phyloP scores from a whole-genome alignment of 2,888 invertebrate genomes.

The Dryocosmus kuriphilus region DNA sequence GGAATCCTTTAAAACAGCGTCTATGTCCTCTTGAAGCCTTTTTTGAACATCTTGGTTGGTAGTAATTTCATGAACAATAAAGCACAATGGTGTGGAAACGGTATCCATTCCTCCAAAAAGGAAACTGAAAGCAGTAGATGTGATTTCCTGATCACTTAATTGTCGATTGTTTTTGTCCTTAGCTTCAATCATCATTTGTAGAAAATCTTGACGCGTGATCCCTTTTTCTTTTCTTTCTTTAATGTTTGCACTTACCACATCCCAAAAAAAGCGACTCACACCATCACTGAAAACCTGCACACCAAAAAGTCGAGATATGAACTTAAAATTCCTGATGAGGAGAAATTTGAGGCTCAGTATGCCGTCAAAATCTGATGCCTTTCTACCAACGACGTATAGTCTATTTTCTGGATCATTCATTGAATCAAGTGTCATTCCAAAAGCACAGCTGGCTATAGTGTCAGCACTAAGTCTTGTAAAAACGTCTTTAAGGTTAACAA shows the following conservation, averaged over 20 bases:
- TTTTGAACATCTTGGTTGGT: conserved; percentile 77
- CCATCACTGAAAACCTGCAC: neutral
- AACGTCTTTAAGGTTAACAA: conserved; percentile 31
- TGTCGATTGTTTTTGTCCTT: neutral
- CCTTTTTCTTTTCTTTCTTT: conserved; percentile 55
- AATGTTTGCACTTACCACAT: conserved; percentile 55
- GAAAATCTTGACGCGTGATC: conserved; percentile 21
- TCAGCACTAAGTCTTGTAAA: neutral
- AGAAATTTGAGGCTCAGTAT: neutral
- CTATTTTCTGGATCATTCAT: neutral
- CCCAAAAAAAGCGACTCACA: conserved; percentile 54
- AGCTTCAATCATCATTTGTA: conserved; percentile 11
- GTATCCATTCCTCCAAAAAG: conserved; percentile 20
- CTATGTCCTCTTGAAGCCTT: conserved; percentile 72
- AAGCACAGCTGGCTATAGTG: neutral
- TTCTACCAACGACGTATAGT: neutral
- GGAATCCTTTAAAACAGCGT: conserved; percentile 62
- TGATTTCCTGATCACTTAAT: neutral
- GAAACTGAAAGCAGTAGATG: conserved; percentile 61
- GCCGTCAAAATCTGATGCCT: neutral
- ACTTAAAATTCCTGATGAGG: neutral
- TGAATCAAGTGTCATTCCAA: neutral
- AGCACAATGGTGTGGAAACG: conserved; percentile 60
- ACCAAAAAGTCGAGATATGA: neutral
- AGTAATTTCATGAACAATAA: conserved; percentile 63